Base-by-base conservation (phyloP, 2,113 vertebrate genomes). In the Lasiurus cinereus region DNA sequence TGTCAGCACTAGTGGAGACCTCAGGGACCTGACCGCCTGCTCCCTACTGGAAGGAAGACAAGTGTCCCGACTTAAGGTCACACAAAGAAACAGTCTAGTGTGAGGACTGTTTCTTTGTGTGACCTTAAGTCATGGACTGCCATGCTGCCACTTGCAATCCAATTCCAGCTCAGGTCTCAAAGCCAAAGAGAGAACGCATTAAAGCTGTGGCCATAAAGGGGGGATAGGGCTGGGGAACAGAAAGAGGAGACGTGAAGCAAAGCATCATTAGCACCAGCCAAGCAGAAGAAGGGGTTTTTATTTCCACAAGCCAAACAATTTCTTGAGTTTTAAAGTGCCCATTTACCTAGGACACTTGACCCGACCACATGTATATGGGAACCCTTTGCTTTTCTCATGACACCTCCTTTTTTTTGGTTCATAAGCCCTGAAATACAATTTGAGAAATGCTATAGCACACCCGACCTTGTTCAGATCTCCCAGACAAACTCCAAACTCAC, bases 401-500 rank as follows among this genome's bases (percentile, higher is more conserved):
- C 74, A 93, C 67, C 69, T 74, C 52, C 62, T 64, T 86, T 87
- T 91, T 76, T 91, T 76, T 82, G 13, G 1, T 90, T 87, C 52
- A 8, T 80, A 85, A 93, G 46, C 94, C 91, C 86, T 88, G 76
- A 96, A 87, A 93, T 46, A 86, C 91, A 97, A 93, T 93, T 82
- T 86, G 46, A 97, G 83, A 94, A 90, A 91, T 31, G 89, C 46
- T 82, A 80, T 18, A 70, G 86, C 69, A 33, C 33, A 94, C 36
- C 22, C 78, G 80, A 93, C 94, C 96, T 96, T 96, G 95, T 82
- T 96, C 86, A 94, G 48, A 83, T 88, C 96, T 94, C 94, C 83
- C 89, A 95, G 95, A 83, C 90, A 93, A 95, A 97, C 96, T 96
- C 98, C 93, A 96, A 98, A 98, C 77, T 97, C 94, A 73, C 80